These are phyloP conservation scores for Pyralis farinalis DNA, from an alignment of 2,888 invertebrate genomes.

Conservation along the genomic window DNA sequence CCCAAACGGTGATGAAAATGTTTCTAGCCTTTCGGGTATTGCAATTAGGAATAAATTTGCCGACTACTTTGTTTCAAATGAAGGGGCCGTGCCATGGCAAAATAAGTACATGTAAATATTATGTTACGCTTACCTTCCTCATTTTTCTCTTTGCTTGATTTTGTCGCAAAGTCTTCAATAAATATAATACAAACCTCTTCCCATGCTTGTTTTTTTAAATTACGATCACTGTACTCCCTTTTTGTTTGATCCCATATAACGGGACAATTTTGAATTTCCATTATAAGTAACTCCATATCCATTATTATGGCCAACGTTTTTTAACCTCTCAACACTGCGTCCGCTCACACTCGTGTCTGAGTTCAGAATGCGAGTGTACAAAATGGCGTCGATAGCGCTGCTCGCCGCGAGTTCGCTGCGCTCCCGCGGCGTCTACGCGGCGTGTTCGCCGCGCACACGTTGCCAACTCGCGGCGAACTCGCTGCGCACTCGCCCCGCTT, in stretches of 20 bases:
- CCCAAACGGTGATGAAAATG: slow-evolving; percentile 1
- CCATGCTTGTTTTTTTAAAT: slow-evolving; percentile 17
- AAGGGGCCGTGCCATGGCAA: slow-evolving; percentile 17
- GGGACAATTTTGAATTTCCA: slow-evolving; percentile 16
- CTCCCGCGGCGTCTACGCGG: slow-evolving; percentile 9
- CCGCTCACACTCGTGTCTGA: slow-evolving; percentile 13
- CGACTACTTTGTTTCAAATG: slow-evolving; percentile 17
- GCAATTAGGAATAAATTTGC: slow-evolving; percentile 13
- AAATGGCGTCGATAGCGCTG: slow-evolving; percentile 14
- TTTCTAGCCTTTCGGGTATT: slow-evolving; percentile 13
- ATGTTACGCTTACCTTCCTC: slow-evolving; percentile 16
- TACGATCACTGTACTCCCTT: slow-evolving; percentile 15
- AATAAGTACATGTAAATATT: slow-evolving; percentile 18
- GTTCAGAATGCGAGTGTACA: slow-evolving; percentile 13
- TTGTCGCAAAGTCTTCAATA: slow-evolving; percentile 15
- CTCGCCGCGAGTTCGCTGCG: slow-evolving; percentile 15
- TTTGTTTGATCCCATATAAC: slow-evolving; percentile 17
- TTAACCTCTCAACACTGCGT: slow-evolving; percentile 8
- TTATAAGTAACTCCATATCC: slow-evolving; percentile 18
- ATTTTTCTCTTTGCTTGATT: slow-evolving; percentile 20
- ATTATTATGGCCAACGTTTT: too few relatives aligned
- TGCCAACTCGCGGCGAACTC: background rate
- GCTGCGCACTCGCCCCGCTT: too few relatives aligned
- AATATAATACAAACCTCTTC: slow-evolving; percentile 18
- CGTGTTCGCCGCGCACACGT: background rate